Evolutionary conservation across 2,113 vertebrate genomes (phyloP).

Genomic region (Bos indicus): DNA sequence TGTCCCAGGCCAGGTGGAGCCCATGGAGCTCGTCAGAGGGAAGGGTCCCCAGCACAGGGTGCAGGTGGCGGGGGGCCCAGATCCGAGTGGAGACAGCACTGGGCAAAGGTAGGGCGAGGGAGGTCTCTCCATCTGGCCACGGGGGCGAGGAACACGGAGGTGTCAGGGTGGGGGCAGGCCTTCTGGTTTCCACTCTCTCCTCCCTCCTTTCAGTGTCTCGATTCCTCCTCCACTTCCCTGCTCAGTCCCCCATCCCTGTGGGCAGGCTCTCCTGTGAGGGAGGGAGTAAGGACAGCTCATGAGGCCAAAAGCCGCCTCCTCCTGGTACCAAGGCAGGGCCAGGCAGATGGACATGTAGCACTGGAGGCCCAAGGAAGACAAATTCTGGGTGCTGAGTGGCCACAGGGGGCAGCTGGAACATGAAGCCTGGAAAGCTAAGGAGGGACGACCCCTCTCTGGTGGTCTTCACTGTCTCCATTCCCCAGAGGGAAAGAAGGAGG

Average conservation of each 20-base stretch:
- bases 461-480: neutral
- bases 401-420: neutral
- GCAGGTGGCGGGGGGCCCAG: neutral
- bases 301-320: neutral
- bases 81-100: neutral
- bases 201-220: neutral
- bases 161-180: neutral
- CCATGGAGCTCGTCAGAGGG: neutral
- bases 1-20: constrained; percentile 60
- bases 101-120: neutral
- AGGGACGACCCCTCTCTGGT: neutral
- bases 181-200: neutral
- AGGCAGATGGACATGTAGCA: neutral
- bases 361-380: neutral
- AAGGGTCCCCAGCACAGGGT: neutral
- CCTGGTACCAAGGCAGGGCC: neutral
- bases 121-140: neutral
- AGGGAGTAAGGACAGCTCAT: neutral
- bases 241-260: neutral
- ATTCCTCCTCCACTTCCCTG: neutral
- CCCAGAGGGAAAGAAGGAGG: neutral
- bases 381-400: neutral
- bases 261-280: neutral
- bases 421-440: neutral
- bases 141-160: neutral